Conservation (phyloP, 1,140 invertebrate species). For the Pomacea maculata region DNA sequence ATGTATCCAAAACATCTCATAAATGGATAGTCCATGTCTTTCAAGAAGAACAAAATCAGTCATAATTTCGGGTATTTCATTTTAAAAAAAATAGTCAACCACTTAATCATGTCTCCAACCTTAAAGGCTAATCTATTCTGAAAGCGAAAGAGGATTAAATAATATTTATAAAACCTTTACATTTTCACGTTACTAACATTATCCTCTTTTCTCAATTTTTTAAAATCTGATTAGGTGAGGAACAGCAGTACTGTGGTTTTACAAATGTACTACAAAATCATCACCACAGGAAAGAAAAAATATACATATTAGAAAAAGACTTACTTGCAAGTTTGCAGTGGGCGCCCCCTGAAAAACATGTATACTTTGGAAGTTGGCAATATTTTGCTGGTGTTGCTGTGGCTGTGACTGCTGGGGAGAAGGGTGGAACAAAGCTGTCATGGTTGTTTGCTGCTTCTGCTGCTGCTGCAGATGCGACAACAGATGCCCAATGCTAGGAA, state of each 20-base stretch:
- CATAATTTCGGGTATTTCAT: not conserved
- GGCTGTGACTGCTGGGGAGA: conserved; percentile 7
- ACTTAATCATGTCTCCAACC: not conserved
- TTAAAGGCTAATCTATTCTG: not conserved
- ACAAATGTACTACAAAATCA: not conserved
- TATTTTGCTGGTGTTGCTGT: conserved; percentile 17
- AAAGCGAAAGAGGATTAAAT: too few species aligned
- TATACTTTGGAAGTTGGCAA: conserved; percentile 13
- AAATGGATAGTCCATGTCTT: too few species aligned
- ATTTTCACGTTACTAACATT: too few species aligned
- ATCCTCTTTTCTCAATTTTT: not conserved
- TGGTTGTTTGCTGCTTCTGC: conserved; percentile 33
- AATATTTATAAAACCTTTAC: too few species aligned
- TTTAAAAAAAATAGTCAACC: not conserved
- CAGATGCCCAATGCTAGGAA: conserved; percentile 49
- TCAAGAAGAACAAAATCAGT: not conserved
- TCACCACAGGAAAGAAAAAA: not conserved
- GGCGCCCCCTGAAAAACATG: conserved; percentile 2
- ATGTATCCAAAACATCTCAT: too few species aligned
- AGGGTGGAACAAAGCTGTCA: conserved; percentile 17
- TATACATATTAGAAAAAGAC: not conserved
- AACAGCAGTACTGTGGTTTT: not conserved
- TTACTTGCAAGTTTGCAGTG: conserved; percentile 11
- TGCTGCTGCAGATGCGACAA: conserved; percentile 46
- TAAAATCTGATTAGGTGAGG: too few species aligned